Conservation (phyloP, 2,888 invertebrate species). For the Malacosoma neustria region DNA sequence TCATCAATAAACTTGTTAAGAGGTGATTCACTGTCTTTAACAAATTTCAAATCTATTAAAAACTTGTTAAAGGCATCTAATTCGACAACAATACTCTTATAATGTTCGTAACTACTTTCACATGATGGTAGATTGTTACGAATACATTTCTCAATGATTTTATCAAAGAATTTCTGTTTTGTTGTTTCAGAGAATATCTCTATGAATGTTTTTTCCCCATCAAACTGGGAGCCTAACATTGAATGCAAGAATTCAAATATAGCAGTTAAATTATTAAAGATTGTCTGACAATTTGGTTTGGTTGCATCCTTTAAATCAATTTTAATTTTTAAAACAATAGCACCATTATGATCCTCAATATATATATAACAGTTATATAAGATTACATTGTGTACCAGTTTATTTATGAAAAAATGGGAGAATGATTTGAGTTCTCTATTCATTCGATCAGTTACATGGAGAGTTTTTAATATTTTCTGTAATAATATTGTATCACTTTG, state of each 20-base stretch:
- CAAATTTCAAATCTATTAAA: slow-evolving; percentile 59
- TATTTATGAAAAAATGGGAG: slow-evolving; percentile 58
- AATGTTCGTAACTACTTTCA: slow-evolving; percentile 49
- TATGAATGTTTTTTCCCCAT: slow-evolving; percentile 49
- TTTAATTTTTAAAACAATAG: slow-evolving; percentile 58
- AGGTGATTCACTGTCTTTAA: slow-evolving; percentile 46
- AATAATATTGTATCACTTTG: slow-evolving; percentile 52
- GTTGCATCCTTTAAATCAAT: slow-evolving; percentile 41
- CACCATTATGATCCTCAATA: slow-evolving; percentile 56
- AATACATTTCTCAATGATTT: slow-evolving; percentile 62
- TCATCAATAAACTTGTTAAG: slow-evolving; percentile 56
- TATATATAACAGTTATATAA: slow-evolving; percentile 58
- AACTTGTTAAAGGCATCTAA: slow-evolving; percentile 62
- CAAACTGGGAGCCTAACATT: slow-evolving; percentile 53
- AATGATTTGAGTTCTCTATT: slow-evolving; percentile 56
- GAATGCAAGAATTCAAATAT: slow-evolving; percentile 64
- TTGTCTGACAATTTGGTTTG: slow-evolving; percentile 52
- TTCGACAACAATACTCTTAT: slow-evolving; percentile 54
- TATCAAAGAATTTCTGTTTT: slow-evolving; percentile 51
- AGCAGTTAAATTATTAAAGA: slow-evolving; percentile 59
- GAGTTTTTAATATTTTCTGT: slow-evolving; percentile 52
- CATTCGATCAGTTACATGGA: slow-evolving; percentile 48
- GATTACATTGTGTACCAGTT: slow-evolving; percentile 53
- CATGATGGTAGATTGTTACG: slow-evolving; percentile 55
- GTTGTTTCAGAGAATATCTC: slow-evolving; percentile 54